Conservation (phyloP, 2,113 vertebrate species). For the Spheniscus mendiculus region DNA sequence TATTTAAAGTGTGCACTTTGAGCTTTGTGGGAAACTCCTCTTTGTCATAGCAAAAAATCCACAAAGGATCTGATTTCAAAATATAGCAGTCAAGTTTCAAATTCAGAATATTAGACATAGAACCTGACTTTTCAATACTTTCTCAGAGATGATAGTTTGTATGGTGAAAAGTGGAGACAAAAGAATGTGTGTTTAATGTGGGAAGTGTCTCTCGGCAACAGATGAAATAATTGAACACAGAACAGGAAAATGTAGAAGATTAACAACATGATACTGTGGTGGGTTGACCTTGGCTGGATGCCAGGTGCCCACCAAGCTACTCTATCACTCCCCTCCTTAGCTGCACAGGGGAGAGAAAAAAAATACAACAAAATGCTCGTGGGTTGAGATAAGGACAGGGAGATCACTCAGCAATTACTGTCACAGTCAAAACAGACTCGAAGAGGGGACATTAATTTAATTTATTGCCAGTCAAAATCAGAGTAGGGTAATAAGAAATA, state of each 20-base stretch:
- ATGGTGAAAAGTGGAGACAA: background rate
- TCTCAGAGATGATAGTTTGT: background rate
- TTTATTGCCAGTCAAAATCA: no score
- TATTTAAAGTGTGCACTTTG: background rate
- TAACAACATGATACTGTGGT: background rate
- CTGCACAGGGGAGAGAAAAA: background rate
- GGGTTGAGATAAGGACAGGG: background rate
- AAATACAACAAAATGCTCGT: background rate
- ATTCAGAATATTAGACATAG: background rate
- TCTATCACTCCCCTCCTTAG: fast-evolving
- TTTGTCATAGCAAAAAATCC: background rate
- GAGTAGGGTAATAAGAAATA: background rate
- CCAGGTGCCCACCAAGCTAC: background rate
- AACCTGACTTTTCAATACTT: background rate
- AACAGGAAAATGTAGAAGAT: background rate
- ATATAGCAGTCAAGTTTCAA: background rate
- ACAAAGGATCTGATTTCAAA: background rate
- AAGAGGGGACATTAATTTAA: background rate
- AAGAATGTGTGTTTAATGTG: background rate
- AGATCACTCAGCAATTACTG: background rate
- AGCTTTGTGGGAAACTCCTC: background rate
- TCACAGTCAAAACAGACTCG: fast-evolving
- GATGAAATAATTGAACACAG: background rate
- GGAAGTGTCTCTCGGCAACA: background rate
- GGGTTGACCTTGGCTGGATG: background rate